Conservation (phyloP, 2,888 invertebrate species). For the Eupeodes luniger region DNA sequence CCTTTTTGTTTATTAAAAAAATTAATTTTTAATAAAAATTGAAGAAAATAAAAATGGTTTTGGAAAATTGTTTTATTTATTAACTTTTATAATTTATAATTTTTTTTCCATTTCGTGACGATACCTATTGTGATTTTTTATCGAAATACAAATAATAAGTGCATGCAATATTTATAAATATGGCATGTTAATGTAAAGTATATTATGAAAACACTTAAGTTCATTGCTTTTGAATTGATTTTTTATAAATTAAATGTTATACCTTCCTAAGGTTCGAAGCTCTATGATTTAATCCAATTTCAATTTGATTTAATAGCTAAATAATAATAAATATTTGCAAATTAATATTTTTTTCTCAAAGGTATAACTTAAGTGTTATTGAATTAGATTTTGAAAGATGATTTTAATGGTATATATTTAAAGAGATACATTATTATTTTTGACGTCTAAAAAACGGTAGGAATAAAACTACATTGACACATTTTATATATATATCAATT, state of each 20-base stretch:
- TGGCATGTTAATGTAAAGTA: background rate
- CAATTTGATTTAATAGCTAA: conserved; percentile 3
- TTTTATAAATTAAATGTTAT: background rate
- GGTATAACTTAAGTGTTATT: conserved; percentile 1
- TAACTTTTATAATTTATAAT: background rate
- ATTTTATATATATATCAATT: no score
- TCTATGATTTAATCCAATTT: conserved; percentile 1
- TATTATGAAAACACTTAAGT: conserved; percentile 1
- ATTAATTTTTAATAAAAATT: conserved; percentile 4
- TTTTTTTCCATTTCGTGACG: background rate
- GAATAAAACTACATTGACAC: no score
- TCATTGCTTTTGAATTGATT: conserved; percentile 7
- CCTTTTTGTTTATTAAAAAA: conserved; percentile 61
- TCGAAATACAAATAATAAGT: conserved; percentile 12
- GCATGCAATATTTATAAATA: background rate
- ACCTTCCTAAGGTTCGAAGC: no score
- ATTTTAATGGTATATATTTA: background rate
- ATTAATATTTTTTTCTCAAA: background rate
- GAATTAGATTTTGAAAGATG: background rate
- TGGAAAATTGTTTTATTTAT: background rate
- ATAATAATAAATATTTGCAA: background rate
- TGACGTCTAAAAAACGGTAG: background rate
- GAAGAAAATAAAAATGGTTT: background rate
- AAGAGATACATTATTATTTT: background rate
- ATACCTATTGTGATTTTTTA: conserved; percentile 15